phyloP scores from a whole-genome alignment of 2,113 vertebrate genomes.

The Diadophis punctatus region DNA sequence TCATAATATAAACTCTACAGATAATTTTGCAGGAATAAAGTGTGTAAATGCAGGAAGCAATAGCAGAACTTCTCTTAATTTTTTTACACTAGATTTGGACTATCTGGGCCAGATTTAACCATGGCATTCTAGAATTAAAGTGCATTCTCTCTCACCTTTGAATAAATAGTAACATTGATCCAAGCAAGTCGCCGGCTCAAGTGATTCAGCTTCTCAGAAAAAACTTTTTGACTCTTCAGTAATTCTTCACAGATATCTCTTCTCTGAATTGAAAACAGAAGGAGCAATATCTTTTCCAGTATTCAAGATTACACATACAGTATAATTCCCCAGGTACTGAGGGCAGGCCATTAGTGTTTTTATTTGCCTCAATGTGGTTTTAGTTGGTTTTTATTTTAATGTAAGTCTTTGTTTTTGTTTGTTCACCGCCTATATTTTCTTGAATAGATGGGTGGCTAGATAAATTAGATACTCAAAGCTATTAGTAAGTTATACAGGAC shows the following conservation, averaged over 20 bases:
- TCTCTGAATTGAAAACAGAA: slow-evolving; percentile 72
- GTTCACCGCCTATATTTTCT: background rate
- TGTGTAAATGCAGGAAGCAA: background rate
- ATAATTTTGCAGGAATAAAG: background rate
- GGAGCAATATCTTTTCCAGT: background rate
- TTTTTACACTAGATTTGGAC: background rate
- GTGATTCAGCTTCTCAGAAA: slow-evolving; percentile 95
- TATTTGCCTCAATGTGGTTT: background rate
- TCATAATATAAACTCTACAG: background rate
- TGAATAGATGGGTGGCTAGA: background rate
- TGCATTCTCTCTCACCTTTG: slow-evolving; percentile 75
- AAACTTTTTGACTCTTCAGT: slow-evolving; percentile 93
- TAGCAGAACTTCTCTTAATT: background rate
- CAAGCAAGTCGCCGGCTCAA: slow-evolving; percentile 92
- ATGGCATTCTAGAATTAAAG: background rate
- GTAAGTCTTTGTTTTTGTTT: background rate
- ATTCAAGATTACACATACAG: background rate
- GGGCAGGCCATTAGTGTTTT: background rate
- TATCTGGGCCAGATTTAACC: background rate
- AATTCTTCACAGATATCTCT: slow-evolving; percentile 89
- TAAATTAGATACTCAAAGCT: background rate
- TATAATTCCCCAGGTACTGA: background rate
- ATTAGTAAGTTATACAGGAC: too few species aligned
- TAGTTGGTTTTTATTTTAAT: background rate
- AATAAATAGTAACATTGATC: slow-evolving; percentile 99